A percentile compares a stretch with the other conserved stretches of the same genome.
Conservation (phyloP, 2,113 vertebrate species). For the Microtus ochrogaster region DNA sequence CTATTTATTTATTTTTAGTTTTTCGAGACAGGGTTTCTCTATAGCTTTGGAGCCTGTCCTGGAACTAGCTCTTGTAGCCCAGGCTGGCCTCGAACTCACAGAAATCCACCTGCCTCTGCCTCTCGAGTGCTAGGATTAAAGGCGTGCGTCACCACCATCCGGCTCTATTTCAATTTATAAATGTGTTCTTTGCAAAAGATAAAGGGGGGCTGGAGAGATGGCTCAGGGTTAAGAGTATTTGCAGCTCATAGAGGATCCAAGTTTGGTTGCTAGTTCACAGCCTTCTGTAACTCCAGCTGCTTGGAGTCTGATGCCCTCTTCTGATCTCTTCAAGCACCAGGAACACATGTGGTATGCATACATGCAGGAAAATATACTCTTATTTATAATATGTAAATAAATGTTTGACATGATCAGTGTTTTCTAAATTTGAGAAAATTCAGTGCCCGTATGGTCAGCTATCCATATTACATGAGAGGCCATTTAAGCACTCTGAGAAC, state of each 20-base stretch:
- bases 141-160: too few relatives aligned
- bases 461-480: not conserved
- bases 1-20: not conserved
- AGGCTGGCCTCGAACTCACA: too few relatives aligned
- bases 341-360: not conserved
- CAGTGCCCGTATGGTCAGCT: not conserved
- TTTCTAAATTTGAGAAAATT: conserved; percentile 43
- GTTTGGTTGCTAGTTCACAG: not conserved
- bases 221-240: not conserved
- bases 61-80: too few relatives aligned
- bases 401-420: not conserved
- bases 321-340: not conserved
- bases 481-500: not conserved
- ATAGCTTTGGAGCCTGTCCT: too few relatives aligned
- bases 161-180: not conserved
- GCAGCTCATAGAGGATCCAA: not conserved
- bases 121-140: too few relatives aligned
- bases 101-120: too few relatives aligned
- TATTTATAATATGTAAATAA: not conserved
- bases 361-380: not conserved
- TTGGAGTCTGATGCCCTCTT: not conserved
- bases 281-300: not conserved
- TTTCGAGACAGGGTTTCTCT: too few relatives aligned
- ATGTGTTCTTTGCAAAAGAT: not conserved
- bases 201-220: not conserved